Base-by-base conservation (phyloP, 2,113 vertebrate genomes). In the Grammomys surdaster region DNA sequence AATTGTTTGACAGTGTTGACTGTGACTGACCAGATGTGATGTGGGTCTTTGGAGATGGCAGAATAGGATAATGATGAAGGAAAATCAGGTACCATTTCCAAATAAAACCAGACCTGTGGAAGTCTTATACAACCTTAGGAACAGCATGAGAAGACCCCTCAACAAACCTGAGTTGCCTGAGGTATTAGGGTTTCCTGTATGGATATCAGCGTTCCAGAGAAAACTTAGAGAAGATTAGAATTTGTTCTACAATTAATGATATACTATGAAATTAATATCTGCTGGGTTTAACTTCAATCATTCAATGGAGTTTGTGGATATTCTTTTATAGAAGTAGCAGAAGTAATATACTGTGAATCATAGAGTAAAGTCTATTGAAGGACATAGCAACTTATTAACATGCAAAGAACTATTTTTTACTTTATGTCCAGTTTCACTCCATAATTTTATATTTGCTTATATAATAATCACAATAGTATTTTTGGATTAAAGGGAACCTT, bases 391-490 rank as follows among this genome's bases (percentile, higher is more conserved):
- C 51, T 84, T 89, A 84, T 36, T 89, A 89, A 91, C 92, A 73
- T 90, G 31, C n/a, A 75, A 17, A 86, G 40, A 96, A 36, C 54
- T 96, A 93, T 84, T 72, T 56, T 46, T 58, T 76, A 7, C 14
- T 85, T 93, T 67, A n/a, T 16, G 77, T 56, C 58, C 19, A 89
- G 12, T 33, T 72, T 80, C 78, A 95, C 40, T 88, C 75, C 31
- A 81, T 87, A 82, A 51, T 88, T 90, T 97, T 87, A 56, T 77
- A 20, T 93, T 93, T 46, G 13, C 12, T 94, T 81, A 92, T 76
- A 76, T 67, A 81, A 87, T 58, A 54, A 63, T 76, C n/a, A 54
- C 84, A 92, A 91, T 93, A 88, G 91, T 90, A 24, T 24, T 63
- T 94, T 97, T 73, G 20, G 5, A 82, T 77, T 73, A 84, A 63